Conservation (phyloP, 2,113 vertebrate genomes). For the Pterocles burchelli region DNA sequence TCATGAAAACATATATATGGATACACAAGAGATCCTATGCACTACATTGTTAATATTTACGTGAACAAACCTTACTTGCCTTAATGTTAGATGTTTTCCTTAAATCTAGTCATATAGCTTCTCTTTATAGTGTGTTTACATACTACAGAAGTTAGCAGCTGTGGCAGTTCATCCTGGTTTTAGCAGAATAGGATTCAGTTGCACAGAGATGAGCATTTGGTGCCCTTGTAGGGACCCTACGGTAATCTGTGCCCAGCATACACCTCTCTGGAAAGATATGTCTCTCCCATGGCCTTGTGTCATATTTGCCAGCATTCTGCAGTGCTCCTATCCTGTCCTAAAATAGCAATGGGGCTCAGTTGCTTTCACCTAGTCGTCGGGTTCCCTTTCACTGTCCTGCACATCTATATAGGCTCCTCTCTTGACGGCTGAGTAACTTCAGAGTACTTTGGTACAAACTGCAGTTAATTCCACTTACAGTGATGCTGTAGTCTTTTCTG, state of each 20-base stretch:
- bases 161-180: not conserved
- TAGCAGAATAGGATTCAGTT: not conserved
- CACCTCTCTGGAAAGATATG: not conserved
- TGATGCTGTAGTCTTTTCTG: not conserved
- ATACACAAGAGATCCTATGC: not conserved
- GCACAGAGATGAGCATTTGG: not conserved
- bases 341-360: not conserved
- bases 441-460: not conserved
- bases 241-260: not conserved
- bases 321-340: not conserved
- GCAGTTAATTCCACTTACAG: not conserved
- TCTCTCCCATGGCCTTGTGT: not conserved
- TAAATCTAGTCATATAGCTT: not conserved
- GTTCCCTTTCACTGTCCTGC: not conserved
- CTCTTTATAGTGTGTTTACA: not conserved
- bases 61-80: not conserved
- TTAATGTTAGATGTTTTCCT: not conserved
- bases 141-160: not conserved
- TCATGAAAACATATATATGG: not conserved
- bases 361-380: not conserved
- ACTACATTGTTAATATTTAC: not conserved
- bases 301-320: not conserved
- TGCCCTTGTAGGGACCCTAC: not conserved
- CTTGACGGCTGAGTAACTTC: fast-evolving
- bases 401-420: not conserved